A percentile compares a stretch with the other conserved stretches of the same genome.
Evolutionary conservation across 2,113 vertebrate genomes (phyloP).

Genomic region (zebrafish (Danio rerio)): GRCz12tu NC_133182.1:34123001-34123500

Average conservation of each 20-base stretch:
- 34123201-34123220: constrained; percentile 17
- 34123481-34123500: constrained; percentile 76
- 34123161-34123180: constrained; percentile 25
- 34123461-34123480: constrained; percentile 75
- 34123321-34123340: constrained; percentile 73
- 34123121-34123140: constrained; percentile 21
- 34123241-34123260: constrained; percentile 69
- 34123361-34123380: constrained; percentile 82
- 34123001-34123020: constrained; percentile 59
- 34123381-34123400: constrained; percentile 80
- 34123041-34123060: constrained; percentile 58
- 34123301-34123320: constrained; percentile 72
- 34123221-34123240: constrained; percentile 58
- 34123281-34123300: constrained; percentile 84
- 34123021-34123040: constrained; percentile 45
- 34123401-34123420: constrained; percentile 83
- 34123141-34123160: constrained; percentile 48
- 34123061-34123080: constrained; percentile 52
- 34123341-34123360: constrained; percentile 81
- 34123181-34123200: constrained; percentile 20
- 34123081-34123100: constrained; percentile 41
- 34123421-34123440: constrained; percentile 82
- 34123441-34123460: constrained; percentile 85
- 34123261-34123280: constrained; percentile 87
- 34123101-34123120: background rate